Conservation (phyloP, 37 sponge, comb jelly and placozoan species). For the Diacarnus erythraeanus region DNA sequence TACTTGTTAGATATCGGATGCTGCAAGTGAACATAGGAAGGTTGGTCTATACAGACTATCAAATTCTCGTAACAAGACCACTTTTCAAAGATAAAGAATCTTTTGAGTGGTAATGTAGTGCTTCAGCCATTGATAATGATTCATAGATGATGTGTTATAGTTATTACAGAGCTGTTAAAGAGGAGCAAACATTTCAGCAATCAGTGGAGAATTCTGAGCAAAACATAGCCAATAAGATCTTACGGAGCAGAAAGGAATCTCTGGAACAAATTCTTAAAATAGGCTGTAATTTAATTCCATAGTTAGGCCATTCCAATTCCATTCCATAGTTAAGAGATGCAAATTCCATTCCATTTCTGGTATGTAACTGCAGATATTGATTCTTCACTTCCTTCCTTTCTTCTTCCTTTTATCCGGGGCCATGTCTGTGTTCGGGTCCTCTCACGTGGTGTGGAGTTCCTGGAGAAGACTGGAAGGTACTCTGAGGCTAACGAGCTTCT, state of each 20-base stretch:
- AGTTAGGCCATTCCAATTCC: too few species aligned
- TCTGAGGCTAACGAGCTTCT: conserved; percentile 51
- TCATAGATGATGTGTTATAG: conserved; percentile 4
- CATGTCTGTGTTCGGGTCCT: conserved; percentile 35
- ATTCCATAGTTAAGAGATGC: too few species aligned
- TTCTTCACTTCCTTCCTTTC: conserved; percentile 17
- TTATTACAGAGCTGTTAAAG: conserved; percentile 20
- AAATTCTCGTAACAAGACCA: conserved; percentile 39
- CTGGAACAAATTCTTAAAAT: too few species aligned
- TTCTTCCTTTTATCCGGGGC: conserved; percentile 45
- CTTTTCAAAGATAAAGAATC: conserved; percentile 61
- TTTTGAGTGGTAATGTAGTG: conserved; percentile 45
- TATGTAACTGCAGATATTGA: background rate
- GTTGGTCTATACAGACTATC: conserved; percentile 58
- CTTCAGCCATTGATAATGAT: background rate
- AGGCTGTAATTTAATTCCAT: background rate
- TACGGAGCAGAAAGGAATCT: background rate
- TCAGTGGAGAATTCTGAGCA: conserved; percentile 9
- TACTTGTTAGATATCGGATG: conserved; percentile 50
- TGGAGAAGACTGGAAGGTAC: conserved; percentile 65
- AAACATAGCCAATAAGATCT: background rate
- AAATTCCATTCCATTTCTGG: too few species aligned
- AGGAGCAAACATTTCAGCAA: conserved; percentile 4
- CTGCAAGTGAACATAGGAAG: conserved; percentile 70
- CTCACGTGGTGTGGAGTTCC: conserved; percentile 42